Percentiles rank a stretch among this genome's conserved stretches.
Conservation (phyloP, 1,140 invertebrate genomes). For the Calephelis nemesis region DNA sequence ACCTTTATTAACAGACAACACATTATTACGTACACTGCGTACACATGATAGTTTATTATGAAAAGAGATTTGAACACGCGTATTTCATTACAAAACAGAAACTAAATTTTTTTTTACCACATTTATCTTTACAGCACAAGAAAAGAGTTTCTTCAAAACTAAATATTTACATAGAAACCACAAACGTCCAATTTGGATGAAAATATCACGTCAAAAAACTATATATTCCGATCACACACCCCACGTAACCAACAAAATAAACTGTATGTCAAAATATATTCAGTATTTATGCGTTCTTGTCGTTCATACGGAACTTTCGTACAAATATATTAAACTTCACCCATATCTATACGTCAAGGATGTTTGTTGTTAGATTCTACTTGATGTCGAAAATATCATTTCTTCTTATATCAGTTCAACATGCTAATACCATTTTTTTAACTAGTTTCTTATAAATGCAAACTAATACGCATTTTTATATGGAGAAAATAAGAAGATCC, state of each 20-base stretch:
- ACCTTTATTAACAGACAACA: too few species aligned
- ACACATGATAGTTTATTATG: too few species aligned
- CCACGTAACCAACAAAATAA: slow-evolving; percentile 16
- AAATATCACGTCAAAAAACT: slow-evolving; percentile 2
- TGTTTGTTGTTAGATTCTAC: background rate
- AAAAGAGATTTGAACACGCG: too few species aligned
- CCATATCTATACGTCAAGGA: background rate
- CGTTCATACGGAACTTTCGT: slow-evolving; percentile 3
- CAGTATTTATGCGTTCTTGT: slow-evolving; percentile 10
- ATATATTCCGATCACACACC: slow-evolving; percentile 4
- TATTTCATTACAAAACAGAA: too few species aligned
- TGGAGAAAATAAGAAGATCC: too few species aligned
- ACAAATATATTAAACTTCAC: slow-evolving; percentile 8
- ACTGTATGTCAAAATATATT: slow-evolving; percentile 12
- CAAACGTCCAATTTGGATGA: background rate
- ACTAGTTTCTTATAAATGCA: too few species aligned
- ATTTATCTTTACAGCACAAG: too few species aligned
- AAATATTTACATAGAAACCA: background rate
- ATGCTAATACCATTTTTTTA: too few species aligned
- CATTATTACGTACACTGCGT: too few species aligned
- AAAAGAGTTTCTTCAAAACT: background rate
- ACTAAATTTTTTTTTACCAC: too few species aligned
- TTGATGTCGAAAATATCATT: background rate
- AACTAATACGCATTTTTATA: too few species aligned
- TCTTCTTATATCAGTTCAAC: too few species aligned